phyloP scores from a whole-genome alignment of 2,113 vertebrate species.

The Phalacrocorax aristotelis region DNA sequence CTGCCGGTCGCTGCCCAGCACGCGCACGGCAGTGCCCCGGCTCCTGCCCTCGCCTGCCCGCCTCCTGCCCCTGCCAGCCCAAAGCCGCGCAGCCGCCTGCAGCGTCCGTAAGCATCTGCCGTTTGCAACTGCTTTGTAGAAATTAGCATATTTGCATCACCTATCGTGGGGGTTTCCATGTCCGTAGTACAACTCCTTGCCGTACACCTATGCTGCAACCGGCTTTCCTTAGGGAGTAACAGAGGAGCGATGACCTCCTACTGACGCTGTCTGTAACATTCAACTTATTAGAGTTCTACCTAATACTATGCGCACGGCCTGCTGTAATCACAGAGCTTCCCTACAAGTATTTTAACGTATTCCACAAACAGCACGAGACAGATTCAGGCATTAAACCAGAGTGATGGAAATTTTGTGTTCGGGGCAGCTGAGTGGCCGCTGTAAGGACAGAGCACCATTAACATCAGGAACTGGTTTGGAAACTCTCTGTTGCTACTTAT shows the following conservation, averaged over 20 bases:
- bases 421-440: background rate
- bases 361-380: background rate
- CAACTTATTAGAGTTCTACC: background rate
- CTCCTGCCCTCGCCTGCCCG: background rate
- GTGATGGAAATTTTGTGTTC: background rate
- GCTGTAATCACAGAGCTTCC: background rate
- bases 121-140: background rate
- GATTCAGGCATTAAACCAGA: background rate
- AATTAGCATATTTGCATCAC: background rate
- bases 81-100: background rate
- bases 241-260: background rate
- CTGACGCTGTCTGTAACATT: background rate
- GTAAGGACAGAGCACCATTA: background rate
- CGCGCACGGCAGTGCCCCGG: background rate
- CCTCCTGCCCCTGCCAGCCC: background rate
- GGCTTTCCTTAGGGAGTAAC: background rate
- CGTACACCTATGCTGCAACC: background rate
- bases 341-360: too few species aligned
- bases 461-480: background rate
- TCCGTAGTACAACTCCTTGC: background rate
- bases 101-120: fast-evolving
- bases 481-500: background rate
- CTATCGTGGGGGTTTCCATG: background rate
- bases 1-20: background rate
- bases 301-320: background rate